phyloP scores from a whole-genome alignment of 2,888 invertebrate genomes.

The Scelioninae gen. 1 region DNA sequence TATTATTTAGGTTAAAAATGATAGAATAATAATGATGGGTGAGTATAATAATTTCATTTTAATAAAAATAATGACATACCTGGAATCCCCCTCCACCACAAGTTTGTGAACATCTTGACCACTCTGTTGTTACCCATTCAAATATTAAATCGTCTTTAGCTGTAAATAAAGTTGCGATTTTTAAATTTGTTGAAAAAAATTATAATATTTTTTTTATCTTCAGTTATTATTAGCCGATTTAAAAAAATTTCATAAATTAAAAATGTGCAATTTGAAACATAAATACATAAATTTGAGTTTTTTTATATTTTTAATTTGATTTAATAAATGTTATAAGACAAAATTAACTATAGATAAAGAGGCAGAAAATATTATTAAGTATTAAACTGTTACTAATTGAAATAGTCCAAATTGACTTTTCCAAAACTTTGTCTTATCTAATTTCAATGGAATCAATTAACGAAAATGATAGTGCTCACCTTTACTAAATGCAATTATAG shows the following conservation, averaged over 20 bases:
- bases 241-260: too few relatives aligned
- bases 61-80: constrained; percentile 77
- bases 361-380: too few relatives aligned
- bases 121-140: constrained; percentile 92
- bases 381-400: too few relatives aligned
- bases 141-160: constrained; percentile 86
- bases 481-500: constrained; percentile 79
- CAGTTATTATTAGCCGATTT: too few relatives aligned
- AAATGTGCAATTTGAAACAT: too few relatives aligned
- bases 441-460: not conserved
- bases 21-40: not conserved
- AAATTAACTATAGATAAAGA: too few relatives aligned
- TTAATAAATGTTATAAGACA: too few relatives aligned
- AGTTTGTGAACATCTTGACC: constrained; percentile 93
- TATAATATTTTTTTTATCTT: too few relatives aligned
- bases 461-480: constrained; percentile 62
- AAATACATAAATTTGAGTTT: too few relatives aligned
- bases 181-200: not conserved
- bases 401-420: not conserved
- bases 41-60: too few relatives aligned
- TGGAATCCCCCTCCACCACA: constrained; percentile 91
- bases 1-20: not conserved
- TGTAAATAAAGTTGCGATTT: constrained; percentile 50
- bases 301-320: too few relatives aligned
- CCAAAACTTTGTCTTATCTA: not conserved